These are phyloP conservation scores for Margaritifera margaritifera DNA, from an alignment of 2,888 invertebrate genomes.

Conservation along the genomic window DNA sequence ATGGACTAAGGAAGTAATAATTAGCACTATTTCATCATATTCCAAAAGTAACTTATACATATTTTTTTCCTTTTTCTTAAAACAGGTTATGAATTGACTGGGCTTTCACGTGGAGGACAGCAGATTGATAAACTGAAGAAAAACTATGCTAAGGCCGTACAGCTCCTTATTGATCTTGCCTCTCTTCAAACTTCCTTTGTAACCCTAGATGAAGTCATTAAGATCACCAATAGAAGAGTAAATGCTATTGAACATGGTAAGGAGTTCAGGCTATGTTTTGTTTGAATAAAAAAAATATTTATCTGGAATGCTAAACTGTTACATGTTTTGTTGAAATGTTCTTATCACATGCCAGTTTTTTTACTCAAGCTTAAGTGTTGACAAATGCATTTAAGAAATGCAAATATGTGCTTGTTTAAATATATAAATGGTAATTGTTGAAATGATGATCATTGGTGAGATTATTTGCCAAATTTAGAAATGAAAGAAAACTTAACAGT, in stretches of 20 bases:
- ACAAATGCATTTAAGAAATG: too few species aligned
- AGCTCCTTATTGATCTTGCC: conserved; percentile 95
- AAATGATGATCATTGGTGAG: too few species aligned
- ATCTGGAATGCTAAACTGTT: background rate
- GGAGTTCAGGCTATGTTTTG: conserved; percentile 30
- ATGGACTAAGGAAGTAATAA: background rate
- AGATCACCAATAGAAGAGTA: conserved; percentile 98
- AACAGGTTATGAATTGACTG: conserved; percentile 91
- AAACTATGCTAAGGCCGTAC: conserved; percentile 94
- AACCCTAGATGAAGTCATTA: conserved; percentile 98
- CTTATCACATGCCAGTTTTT: too few species aligned
- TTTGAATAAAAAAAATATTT: background rate
- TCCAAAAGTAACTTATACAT: background rate
- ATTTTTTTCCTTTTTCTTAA: conserved; percentile 7
- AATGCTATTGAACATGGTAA: conserved; percentile 98
- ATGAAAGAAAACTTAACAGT: too few species aligned
- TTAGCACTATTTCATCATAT: background rate
- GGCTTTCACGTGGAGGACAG: conserved; percentile 97
- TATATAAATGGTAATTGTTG: too few species aligned
- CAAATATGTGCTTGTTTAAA: too few species aligned
- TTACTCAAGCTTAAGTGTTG: too few species aligned
- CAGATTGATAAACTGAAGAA: conserved; percentile 97
- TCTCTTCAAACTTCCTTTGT: conserved; percentile 99
- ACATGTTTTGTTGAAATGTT: background rate
- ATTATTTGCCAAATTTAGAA: too few species aligned